These are phyloP conservation scores for Pseudomyrmex pallidus DNA, from an alignment of 1,140 invertebrate genomes.

Conservation along the genomic window DNA sequence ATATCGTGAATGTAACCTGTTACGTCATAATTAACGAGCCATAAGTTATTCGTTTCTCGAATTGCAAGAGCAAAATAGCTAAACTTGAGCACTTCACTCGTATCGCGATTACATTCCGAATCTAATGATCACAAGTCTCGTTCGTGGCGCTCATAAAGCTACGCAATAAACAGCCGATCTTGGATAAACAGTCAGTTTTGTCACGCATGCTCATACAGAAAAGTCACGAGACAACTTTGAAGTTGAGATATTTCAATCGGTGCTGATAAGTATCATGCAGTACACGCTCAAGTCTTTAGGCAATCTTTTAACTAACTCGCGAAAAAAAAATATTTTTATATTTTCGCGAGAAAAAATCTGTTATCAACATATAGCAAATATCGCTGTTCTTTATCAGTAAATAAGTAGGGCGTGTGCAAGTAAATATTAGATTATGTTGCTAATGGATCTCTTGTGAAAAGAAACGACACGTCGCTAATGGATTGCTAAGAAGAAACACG, in stretches of 20 bases:
- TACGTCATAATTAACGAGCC: too few species aligned
- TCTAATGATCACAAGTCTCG: conserved; percentile 10
- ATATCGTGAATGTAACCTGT: too few species aligned
- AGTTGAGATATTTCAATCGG: not conserved
- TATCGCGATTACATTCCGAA: conserved; percentile 28
- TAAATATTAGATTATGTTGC: too few species aligned
- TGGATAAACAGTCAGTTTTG: conserved; percentile 25
- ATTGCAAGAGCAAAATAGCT: not conserved
- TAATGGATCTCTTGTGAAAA: conserved; percentile 1
- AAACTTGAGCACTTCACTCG: not conserved
- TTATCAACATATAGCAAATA: not conserved
- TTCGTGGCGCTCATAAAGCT: conserved; percentile 21
- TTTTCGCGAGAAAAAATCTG: not conserved
- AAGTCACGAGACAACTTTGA: not conserved
- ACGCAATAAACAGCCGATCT: not conserved
- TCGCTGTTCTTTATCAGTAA: not conserved
- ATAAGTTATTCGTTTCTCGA: not conserved
- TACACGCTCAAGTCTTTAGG: not conserved
- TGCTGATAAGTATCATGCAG: not conserved
- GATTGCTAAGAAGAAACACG: not conserved
- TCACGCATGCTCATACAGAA: not conserved
- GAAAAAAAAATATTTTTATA: not conserved
- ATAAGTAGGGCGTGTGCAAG: not conserved
- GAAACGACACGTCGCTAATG: not conserved
- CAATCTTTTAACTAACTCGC: not conserved